Conservation (phyloP, 2,888 invertebrate species). For the Busseola fusca region DNA sequence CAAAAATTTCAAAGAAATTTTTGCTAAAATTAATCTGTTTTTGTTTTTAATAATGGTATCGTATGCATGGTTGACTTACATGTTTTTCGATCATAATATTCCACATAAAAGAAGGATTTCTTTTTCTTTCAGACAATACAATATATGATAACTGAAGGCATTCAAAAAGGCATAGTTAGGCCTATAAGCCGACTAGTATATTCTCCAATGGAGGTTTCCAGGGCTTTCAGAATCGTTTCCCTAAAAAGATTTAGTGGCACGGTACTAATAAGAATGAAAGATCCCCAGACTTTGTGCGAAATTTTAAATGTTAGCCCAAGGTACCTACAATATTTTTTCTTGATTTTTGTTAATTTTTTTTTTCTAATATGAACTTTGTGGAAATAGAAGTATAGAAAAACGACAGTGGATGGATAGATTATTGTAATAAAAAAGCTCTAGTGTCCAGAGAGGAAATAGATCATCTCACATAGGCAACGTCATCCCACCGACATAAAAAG, state of each 20-base stretch:
- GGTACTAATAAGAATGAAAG: constrained; percentile 69
- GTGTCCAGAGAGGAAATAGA: too few relatives aligned
- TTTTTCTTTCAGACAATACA: constrained; percentile 80
- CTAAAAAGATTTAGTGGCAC: constrained; percentile 90
- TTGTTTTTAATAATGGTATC: not conserved
- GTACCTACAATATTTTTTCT: too few relatives aligned
- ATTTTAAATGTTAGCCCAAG: constrained; percentile 64
- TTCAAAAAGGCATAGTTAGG: constrained; percentile 90
- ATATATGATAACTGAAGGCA: constrained; percentile 89
- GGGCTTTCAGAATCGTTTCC: constrained; percentile 90
- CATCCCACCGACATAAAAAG: not conserved
- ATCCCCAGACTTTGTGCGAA: constrained; percentile 50
- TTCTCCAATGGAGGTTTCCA: constrained; percentile 89
- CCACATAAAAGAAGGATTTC: not conserved
- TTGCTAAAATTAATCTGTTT: not conserved
- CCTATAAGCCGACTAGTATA: constrained; percentile 92
- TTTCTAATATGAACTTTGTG: too few relatives aligned
- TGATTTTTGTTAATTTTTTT: not conserved
- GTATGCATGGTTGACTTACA: not conserved
- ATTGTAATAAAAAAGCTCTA: too few relatives aligned
- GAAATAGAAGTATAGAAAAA: too few relatives aligned
- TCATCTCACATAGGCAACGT: not conserved
- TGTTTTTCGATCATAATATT: not conserved
- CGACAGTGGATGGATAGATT: too few relatives aligned
- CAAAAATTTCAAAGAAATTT: not conserved